These are phyloP conservation scores for Theonella swinhoei DNA, from an alignment of 37 sponge, comb jelly and placozoan genomes.

Conservation along the genomic window DNA sequence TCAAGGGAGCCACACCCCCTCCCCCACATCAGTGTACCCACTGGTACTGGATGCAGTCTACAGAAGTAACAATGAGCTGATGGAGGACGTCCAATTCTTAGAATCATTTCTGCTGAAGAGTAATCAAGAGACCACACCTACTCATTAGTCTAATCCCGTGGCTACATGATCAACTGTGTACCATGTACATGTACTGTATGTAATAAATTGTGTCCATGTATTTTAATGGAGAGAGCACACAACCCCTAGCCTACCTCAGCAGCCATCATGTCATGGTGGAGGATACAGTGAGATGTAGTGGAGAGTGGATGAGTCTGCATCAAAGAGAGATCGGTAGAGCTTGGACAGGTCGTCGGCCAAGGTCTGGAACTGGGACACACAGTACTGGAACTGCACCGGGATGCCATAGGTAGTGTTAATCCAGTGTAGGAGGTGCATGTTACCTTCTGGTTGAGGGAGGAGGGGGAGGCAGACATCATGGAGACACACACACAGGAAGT, in stretches of 20 bases:
- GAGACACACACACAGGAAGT: conserved; percentile 51
- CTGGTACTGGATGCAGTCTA: conserved; percentile 35
- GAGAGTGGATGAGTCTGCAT: conserved; percentile 70
- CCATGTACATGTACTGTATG: not conserved
- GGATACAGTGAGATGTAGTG: conserved; percentile 74
- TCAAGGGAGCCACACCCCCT: not conserved
- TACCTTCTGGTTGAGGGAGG: not conserved
- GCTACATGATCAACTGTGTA: not conserved
- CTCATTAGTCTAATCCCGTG: no score
- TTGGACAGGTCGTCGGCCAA: conserved; percentile 37
- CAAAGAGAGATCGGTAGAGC: conserved; percentile 73
- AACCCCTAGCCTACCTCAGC: no score
- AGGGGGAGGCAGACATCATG: conserved; percentile 7
- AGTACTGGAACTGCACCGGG: conserved; percentile 34
- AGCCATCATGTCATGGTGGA: no score
- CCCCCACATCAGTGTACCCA: not conserved
- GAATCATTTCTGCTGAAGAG: conserved; percentile 14
- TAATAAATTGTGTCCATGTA: no score
- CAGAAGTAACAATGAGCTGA: conserved; percentile 14
- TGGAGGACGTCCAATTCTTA: conserved; percentile 7
- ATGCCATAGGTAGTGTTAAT: not conserved
- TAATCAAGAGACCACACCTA: no score
- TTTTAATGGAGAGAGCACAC: no score
- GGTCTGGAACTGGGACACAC: conserved; percentile 40
- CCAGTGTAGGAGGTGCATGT: not conserved